Conservation (phyloP, 2,888 invertebrate genomes). For the Temnothorax rugatulus region DNA sequence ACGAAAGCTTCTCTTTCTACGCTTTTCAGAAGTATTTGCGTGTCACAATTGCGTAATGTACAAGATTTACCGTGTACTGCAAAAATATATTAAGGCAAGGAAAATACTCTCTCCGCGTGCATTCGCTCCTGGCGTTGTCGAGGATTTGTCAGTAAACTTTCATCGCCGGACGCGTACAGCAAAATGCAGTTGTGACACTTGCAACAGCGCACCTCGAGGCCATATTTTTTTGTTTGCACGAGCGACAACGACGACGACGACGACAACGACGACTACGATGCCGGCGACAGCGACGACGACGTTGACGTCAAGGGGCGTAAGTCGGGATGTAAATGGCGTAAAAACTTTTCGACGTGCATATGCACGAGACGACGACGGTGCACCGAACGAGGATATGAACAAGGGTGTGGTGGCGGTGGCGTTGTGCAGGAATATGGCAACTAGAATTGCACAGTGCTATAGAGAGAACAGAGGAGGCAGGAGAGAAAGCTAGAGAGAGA, state of each 20-base stretch:
- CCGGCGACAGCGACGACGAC: constrained; percentile 32
- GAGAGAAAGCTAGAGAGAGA: constrained; percentile 6
- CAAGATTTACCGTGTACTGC: background rate
- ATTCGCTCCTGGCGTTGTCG: background rate
- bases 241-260: background rate
- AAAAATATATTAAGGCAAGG: constrained; percentile 15
- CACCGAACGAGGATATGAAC: constrained; percentile 68
- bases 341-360: constrained; percentile 72
- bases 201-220: constrained; percentile 22
- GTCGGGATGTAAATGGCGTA: constrained; percentile 71
- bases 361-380: constrained; percentile 62
- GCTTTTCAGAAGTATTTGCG: background rate
- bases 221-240: constrained; percentile 25
- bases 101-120: background rate
- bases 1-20: background rate
- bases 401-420: constrained; percentile 74
- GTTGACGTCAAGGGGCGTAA: constrained; percentile 62
- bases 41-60: background rate
- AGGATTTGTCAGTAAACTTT: constrained; percentile 33
- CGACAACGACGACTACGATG: constrained; percentile 20
- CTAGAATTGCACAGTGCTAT: constrained; percentile 73
- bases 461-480: constrained; percentile 34
- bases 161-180: constrained; percentile 39
- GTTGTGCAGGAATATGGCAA: constrained; percentile 77
- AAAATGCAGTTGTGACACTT: constrained; percentile 40